phyloP scores from a whole-genome alignment of 2,797 vertebrate species.

The Lithobates pipiens region DNA sequence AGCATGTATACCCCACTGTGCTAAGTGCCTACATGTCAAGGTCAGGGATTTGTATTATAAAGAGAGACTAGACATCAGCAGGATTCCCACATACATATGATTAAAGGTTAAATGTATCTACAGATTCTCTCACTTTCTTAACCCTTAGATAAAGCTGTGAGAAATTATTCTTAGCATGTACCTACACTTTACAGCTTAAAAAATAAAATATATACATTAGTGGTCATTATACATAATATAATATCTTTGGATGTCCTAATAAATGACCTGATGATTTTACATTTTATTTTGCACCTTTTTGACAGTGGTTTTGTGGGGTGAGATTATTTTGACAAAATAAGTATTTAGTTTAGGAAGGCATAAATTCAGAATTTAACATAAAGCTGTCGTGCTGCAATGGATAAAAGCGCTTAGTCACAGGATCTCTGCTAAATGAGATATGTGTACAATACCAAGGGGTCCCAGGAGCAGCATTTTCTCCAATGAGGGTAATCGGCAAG shows the following conservation, averaged over 20 bases:
- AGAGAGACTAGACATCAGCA: slow-evolving; percentile 20
- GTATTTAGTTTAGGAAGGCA: not conserved
- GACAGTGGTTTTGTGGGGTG: no score
- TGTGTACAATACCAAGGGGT: no score
- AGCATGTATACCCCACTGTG: slow-evolving; percentile 3
- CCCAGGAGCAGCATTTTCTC: no score
- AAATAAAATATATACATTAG: not conserved
- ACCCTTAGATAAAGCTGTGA: not conserved
- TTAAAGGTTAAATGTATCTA: slow-evolving; percentile 4
- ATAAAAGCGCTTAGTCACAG: not conserved
- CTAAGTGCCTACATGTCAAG: slow-evolving; percentile 5
- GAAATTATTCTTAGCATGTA: not conserved
- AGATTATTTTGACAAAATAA: not conserved
- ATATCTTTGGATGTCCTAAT: not conserved
- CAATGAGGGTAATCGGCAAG: no score
- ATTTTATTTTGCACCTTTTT: not conserved
- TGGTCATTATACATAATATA: not conserved
- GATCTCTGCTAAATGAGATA: no score
- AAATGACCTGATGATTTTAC: not conserved
- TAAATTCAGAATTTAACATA: not conserved
- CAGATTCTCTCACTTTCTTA: not conserved
- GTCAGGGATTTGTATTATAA: not conserved
- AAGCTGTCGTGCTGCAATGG: not conserved
- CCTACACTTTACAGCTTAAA: not conserved
- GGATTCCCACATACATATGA: not conserved